Evolutionary conservation across 2,888 invertebrate species (phyloP), one percentile per base, ranked within the genome.

Genomic region (Dione vanillae): DNA sequence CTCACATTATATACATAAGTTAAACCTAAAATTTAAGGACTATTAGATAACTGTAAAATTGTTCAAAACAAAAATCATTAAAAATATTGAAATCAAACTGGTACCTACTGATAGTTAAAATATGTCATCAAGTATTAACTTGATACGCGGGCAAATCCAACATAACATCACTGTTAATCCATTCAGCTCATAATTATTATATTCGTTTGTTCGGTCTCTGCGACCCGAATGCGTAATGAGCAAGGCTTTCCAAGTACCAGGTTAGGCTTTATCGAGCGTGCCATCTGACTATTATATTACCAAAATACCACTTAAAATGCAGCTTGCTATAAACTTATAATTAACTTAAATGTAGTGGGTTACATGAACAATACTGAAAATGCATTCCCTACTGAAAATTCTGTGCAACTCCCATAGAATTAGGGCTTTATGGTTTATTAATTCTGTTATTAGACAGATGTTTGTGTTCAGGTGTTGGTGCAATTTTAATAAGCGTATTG

Each of bases 211-310:
- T 88, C 85, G 84, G 85, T 84, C 74, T 84, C 83, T 84, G 91
- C 90, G 91, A 81, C 85, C 88, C 84, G 92, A 91, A 92, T 93
- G 86, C 87, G 85, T 89, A 92, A 92, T 93, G 86, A 89, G 88
- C 81, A 76, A 83, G 82, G 84, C 86, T 89, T 92, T 93, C 92
- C 88, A 85, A 88, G 92, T 92, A 93, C 89, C 87, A 83, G 81
- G 83, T 84, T 84, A 82, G 87, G 82, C 85, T 83, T 86, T 91
- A 92, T 92, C 92, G 85, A 85, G 88, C 92, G 92, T 92, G 90
- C 92, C 90, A 92, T 92, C 92, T 89, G 87, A 92, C 92, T 91
- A 89, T 91, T 91, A 91, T 91, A 91, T 92, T 92, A 92, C 92
- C 91, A 88, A 92, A 93, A 93, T 91, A 90, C 89, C 86, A 88